Percentiles rank a stretch among this genome's conserved stretches.
phyloP scores from a whole-genome alignment of 2,888 invertebrate species.

The Eustalomyia histrio region DNA sequence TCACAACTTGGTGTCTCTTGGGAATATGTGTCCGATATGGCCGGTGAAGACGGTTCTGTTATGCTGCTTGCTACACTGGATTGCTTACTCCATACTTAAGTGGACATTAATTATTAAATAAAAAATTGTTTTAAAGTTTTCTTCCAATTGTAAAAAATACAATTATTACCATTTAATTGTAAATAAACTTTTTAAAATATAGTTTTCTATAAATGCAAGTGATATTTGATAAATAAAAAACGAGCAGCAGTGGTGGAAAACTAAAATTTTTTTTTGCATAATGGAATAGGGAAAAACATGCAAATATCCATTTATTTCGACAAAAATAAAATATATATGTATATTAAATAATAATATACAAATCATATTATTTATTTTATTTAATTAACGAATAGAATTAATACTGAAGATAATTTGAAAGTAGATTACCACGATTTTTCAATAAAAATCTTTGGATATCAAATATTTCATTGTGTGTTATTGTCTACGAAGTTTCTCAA shows the following conservation, averaged over 20 bases:
- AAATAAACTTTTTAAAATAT: background rate
- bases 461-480: too few species aligned
- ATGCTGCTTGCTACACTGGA: slow-evolving; percentile 85
- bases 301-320: background rate
- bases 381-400: too few species aligned
- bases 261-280: slow-evolving; percentile 1
- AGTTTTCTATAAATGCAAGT: background rate
- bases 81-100: slow-evolving; percentile 89
- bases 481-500: too few species aligned
- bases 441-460: too few species aligned
- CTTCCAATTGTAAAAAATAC: background rate
- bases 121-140: slow-evolving; percentile 31
- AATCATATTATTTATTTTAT: too few species aligned
- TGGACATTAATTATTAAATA: slow-evolving; percentile 16
- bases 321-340: too few species aligned
- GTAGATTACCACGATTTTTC: too few species aligned
- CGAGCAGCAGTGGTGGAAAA: slow-evolving; percentile 13
- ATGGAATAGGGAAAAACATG: slow-evolving; percentile 13
- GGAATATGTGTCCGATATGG: slow-evolving; percentile 82
- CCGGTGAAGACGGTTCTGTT: slow-evolving; percentile 91
- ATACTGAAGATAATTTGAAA: too few species aligned
- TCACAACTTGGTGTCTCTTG: slow-evolving; percentile 82
- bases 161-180: slow-evolving; percentile 22
- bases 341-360: background rate
- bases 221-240: background rate